Percentiles rank a stretch among this genome's conserved stretches.
phyloP scores from a whole-genome alignment of 2,113 vertebrate genomes.

The Cephalopholis sonnerati region DNA sequence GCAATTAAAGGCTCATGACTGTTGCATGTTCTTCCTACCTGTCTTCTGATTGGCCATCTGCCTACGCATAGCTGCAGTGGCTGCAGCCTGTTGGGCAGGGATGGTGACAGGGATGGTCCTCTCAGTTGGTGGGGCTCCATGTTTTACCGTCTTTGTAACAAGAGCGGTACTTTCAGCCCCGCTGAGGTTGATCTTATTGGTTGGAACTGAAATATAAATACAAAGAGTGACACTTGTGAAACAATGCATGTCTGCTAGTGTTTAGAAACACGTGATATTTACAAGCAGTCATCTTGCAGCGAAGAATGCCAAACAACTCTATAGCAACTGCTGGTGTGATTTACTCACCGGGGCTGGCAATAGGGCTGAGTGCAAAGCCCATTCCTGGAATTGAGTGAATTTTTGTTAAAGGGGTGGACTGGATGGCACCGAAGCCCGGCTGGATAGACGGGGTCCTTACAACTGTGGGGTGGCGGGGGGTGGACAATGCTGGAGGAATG shows the following conservation, averaged over 20 bases:
- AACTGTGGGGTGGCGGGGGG: constrained; percentile 88
- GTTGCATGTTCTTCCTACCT: constrained; percentile 80
- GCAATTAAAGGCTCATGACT: not conserved
- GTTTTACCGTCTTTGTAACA: constrained; percentile 95
- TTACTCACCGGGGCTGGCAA: constrained; percentile 77
- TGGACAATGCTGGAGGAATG: constrained; percentile 32
- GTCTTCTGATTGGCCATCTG: constrained; percentile 92
- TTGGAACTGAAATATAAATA: constrained; percentile 67
- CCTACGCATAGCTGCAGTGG: constrained; percentile 90
- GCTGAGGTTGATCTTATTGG: constrained; percentile 85
- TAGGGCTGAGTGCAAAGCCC: constrained; percentile 74
- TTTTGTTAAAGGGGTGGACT: constrained; percentile 86
- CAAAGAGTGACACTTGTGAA: not conserved
- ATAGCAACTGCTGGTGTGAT: not conserved
- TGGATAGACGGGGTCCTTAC: constrained; percentile 92
- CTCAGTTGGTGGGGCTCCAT: constrained; percentile 88
- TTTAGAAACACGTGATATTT: not conserved
- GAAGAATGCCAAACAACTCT: not conserved
- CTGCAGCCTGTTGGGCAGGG: constrained; percentile 92
- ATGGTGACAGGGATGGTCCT: constrained; percentile 83
- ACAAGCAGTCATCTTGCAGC: not conserved
- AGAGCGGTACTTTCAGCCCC: constrained; percentile 94
- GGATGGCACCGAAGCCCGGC: constrained; percentile 85
- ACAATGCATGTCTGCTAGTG: not conserved
- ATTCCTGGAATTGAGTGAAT: constrained; percentile 67